Base-by-base conservation (phyloP, 2,888 invertebrate species). In the Euphydryas editha region DNA sequence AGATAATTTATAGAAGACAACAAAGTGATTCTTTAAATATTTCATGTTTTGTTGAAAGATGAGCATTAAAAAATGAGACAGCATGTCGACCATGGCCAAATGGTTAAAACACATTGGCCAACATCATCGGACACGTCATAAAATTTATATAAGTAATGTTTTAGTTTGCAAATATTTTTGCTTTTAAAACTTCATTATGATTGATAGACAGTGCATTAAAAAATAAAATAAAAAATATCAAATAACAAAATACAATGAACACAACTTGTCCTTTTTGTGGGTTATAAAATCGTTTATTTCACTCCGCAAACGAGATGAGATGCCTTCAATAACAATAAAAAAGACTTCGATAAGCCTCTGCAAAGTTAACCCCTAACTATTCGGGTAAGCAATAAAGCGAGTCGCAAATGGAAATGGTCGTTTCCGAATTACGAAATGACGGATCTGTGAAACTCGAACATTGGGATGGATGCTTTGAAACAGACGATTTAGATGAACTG, bases 251-350 rank as follows among this genome's bases (percentile, higher is more conserved):
- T 30, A 56, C 15, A 56, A 39, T 10, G 17, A 5, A 37, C 5
- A n/a, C n/a, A n/a, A 21, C 21, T 21, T 37, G 20, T 21, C 15
- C n/a, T 24, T 58, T 58, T 44, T 44, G 24, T 58, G 15, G 24
- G 24, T 44, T n/a, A 37, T 58, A 44, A 58, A 30, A 58, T 58
- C 57, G 57, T 44, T 58, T 58, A 58, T 44, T 58, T 58, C 44
- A 58, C 44, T 58, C 44, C 42, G 21, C 21, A 44, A 58, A 58
- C 57, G 57, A 58, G 42, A 58, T 42, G 57, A 58, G 21, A 44
- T 21, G 57, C 57, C 24, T 58, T 24, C 57, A 58, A 58, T 58
- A 58, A 58, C 39, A 58, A 58, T 58, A 42, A 42, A 58, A 57
- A 44, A 58, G 57, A 37, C 42, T 21, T 21, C 44, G 57, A 58